These are phyloP conservation scores for Clarias platycephalus DNA, from an alignment of 2,797 vertebrate species.

Conservation along the genomic window DNA sequence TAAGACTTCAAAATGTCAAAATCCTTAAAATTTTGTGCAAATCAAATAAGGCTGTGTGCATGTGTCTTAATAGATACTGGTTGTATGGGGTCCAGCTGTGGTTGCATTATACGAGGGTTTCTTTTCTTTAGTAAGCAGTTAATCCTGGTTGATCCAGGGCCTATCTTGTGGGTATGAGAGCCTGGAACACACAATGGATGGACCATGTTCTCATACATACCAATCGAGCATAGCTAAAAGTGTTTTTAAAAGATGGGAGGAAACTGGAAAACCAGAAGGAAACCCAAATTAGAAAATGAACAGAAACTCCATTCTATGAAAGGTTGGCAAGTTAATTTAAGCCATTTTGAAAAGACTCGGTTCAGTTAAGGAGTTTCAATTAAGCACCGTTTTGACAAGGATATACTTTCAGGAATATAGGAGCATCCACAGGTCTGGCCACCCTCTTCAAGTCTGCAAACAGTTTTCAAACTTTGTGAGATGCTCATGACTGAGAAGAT, in stretches of 20 bases:
- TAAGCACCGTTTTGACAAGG: neutral
- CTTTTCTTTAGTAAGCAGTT: neutral
- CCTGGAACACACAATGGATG: neutral
- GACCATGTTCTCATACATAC: neutral
- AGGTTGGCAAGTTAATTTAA: neutral
- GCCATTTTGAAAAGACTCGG: neutral
- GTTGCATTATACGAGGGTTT: neutral
- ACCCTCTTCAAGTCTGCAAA: conserved; percentile 9
- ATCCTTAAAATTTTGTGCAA: neutral
- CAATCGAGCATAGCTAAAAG: neutral
- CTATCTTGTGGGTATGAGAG: neutral
- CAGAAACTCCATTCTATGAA: neutral
- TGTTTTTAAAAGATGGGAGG: neutral
- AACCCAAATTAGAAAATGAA: neutral
- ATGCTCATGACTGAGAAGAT: conserved; percentile 52
- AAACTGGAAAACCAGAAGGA: neutral
- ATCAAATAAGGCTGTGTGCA: neutral
- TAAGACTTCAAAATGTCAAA: neutral
- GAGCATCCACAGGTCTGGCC: neutral
- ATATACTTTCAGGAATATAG: neutral
- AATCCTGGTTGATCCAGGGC: neutral
- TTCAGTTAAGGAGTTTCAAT: neutral
- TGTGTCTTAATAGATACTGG: neutral
- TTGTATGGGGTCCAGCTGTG: neutral
- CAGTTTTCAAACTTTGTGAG: conserved; percentile 43